Evolutionary conservation across 2,888 invertebrate genomes (phyloP), one percentile per base, ranked within the genome.

Genomic region (Pseudolycoriella hygida): DNA sequence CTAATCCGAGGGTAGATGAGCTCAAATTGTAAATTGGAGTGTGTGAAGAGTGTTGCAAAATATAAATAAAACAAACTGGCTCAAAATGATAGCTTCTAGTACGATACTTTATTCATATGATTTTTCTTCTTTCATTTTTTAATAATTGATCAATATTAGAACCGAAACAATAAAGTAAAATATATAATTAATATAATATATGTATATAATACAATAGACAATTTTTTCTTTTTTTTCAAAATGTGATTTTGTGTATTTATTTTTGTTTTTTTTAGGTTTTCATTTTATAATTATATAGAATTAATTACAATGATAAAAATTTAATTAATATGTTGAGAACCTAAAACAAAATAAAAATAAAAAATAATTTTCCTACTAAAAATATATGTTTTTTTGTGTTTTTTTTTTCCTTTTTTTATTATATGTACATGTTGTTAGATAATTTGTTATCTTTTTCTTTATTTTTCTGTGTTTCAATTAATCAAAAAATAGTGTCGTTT

Each of bases 371-470:
- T n/a, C 15, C 41, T 41, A 41, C 41, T 25, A 41, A 41, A 39
- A 14, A 41, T 41, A 25, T 41, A 25, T 41, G 25, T 41, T 39
- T 17, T 39, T 39, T 39, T 17, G 10, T 5, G 5, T 5, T 34
- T 34, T 34, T 34, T 34, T 34, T 34, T 34, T 34, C 12, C n/a
- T 43, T 43, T 25, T 47, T 37, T 45, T 25, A 40, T 40, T 40
- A 15, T 40, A 15, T 44, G 38, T 19, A 19, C 6, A 15, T 19
- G 25, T 43, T 43, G 25, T 30, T 40, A 12, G 25, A 17, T 12
- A 40, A 12, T 40, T 44, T 44, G 17, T 15, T 40, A 44, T 41
- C 19, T 45, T 31, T 46, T 14, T 38, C 31, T 40, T 43, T 40
- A 40, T 34, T 44, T 44, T 44, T 34, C 15, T 34, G 12, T 34